Evolutionary conservation across 1,140 invertebrate genomes (phyloP), one percentile per base, ranked within the genome.

Genomic region (Mya arenaria): DNA sequence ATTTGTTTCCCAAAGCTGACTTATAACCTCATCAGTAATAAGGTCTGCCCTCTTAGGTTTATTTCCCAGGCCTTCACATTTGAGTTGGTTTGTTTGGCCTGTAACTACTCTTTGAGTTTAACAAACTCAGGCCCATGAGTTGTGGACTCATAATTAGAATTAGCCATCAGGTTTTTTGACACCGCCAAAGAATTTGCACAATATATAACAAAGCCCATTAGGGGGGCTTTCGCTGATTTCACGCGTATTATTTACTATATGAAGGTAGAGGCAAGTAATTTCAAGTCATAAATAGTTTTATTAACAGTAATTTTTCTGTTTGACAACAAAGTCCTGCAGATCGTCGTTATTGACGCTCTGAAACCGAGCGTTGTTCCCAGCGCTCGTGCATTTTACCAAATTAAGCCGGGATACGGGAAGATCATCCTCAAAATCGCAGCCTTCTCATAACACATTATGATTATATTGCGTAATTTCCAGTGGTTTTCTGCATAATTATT

Each of bases 1-100:
- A 19, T 68, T 68, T 3, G 8, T 68, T 4, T 68, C 6, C 32
- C 65, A 68, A 39, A 39, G 23, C 4, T 34, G 10, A 5, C 19
- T 19, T 10, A 48, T 48, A 13, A 13, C 41, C 10, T 48, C 19
- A 48, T 25, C 39, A 37, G 10, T 37, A 8, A 37, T 68, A 4
- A 28, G 6, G 4, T 37, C 34, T 13, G 5, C 23, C n/a, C 36
- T 37, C 6, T 37, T 3, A n/a, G 34, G 65, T 17, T 36, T 8
- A 37, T 68, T 68, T 4, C 34, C 65, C n/a, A 34, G 28, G n/a
- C 65, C 65, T 4, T 68, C 65, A 13, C 65, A 4, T 37, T 68
- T 68, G 3, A 44, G 15, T 10, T 39, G 34, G 4, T 39, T 39
- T 41, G 41, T 48, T 48, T 48, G 41, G 41, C 19, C 41, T 48